These are phyloP conservation scores for Cyclophora albipunctata DNA, from an alignment of 2,888 invertebrate species.

Conservation along the genomic window DNA sequence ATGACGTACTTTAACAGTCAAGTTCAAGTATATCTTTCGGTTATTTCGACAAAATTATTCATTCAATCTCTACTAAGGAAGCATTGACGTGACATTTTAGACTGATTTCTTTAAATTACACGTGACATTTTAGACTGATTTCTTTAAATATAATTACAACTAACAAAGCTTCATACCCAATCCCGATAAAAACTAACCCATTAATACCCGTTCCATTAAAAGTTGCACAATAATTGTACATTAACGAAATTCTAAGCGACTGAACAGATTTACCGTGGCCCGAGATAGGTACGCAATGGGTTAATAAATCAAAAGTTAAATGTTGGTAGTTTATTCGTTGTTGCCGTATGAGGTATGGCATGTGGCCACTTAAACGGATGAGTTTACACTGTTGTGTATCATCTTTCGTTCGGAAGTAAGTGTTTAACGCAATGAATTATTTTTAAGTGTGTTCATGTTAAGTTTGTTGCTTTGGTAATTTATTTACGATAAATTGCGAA, in stretches of 20 bases:
- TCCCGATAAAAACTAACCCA: too few species aligned
- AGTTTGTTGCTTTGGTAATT: neutral
- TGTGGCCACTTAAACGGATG: constrained; percentile 37
- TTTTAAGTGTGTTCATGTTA: neutral
- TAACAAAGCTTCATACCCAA: neutral
- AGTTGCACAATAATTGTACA: neutral
- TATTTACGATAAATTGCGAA: neutral
- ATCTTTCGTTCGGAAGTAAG: too few species aligned
- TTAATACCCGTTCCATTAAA: neutral
- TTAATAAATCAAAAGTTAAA: constrained; percentile 67
- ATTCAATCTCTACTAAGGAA: too few species aligned
- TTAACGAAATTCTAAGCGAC: too few species aligned
- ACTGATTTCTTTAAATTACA: constrained; percentile 6
- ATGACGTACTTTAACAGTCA: too few species aligned
- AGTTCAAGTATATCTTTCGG: too few species aligned
- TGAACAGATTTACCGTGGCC: constrained; percentile 36
- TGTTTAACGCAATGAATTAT: too few species aligned
- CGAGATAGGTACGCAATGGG: constrained; percentile 30
- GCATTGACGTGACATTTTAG: constrained; percentile 3
- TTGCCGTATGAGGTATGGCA: constrained; percentile 36
- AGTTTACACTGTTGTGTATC: constrained; percentile 31
- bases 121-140: constrained; percentile 12
- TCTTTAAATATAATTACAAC: neutral
- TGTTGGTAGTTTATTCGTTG: constrained; percentile 42
- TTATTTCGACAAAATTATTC: too few species aligned